Conservation (phyloP, 1,140 invertebrate genomes). For the Drosophila melanica region DNA sequence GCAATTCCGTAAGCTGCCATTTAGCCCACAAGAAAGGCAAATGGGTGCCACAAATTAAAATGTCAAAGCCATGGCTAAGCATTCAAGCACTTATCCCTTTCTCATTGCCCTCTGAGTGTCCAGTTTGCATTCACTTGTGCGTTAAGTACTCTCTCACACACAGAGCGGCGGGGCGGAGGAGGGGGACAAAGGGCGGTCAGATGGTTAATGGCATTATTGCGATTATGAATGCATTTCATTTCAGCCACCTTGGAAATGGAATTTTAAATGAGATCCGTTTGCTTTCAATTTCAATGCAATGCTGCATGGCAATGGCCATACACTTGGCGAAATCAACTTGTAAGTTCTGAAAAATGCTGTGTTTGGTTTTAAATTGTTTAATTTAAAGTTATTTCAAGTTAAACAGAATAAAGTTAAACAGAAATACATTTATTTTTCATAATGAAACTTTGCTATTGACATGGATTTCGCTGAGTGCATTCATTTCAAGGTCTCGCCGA, state of each 20-base stretch:
- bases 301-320: background rate
- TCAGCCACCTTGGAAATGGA: constrained; percentile 49
- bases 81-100: constrained; percentile 9
- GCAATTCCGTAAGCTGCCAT: background rate
- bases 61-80: constrained; percentile 29
- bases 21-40: constrained; percentile 13
- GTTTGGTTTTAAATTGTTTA: background rate
- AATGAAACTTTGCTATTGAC: background rate
- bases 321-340: constrained; percentile 5
- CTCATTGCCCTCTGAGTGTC: constrained; percentile 5
- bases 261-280: constrained; percentile 38
- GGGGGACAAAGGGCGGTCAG: constrained; percentile 14
- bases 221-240: constrained; percentile 36
- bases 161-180: background rate
- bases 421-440: no score
- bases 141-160: background rate
- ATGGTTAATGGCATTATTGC: constrained; percentile 44
- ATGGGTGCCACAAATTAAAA: constrained; percentile 23
- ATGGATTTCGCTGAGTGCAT: constrained; percentile 22
- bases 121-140: constrained; percentile 5
- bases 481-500: constrained; percentile 63
- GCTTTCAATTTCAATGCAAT: constrained; percentile 38
- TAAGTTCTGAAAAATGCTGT: background rate
- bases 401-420: no score
- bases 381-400: no score